Percentiles rank a stretch among this genome's conserved stretches.
Evolutionary conservation across 2,113 vertebrate species (phyloP).

Genomic region (Pantherophis guttatus): DNA sequence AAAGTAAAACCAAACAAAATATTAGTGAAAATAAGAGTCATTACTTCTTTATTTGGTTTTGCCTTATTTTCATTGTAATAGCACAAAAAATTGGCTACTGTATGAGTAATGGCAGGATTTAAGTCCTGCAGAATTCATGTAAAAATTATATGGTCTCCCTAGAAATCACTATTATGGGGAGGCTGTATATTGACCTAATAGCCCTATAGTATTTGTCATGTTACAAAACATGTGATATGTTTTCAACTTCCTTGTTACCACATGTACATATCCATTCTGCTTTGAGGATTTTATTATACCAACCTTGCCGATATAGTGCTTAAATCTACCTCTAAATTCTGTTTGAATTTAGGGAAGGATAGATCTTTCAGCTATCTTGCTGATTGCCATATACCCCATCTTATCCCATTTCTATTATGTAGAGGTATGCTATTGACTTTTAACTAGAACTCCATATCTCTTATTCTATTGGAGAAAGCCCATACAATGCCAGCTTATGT

Average conservation of each 20-base stretch:
- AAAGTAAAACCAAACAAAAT: background rate
- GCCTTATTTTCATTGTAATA: background rate
- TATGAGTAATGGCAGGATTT: background rate
- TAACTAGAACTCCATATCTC: background rate
- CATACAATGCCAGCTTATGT: background rate
- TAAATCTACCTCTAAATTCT: background rate
- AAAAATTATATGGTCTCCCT: background rate
- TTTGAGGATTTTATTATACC: background rate
- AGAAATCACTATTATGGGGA: background rate
- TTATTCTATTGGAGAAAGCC: background rate
- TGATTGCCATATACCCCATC: background rate
- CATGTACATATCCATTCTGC: background rate
- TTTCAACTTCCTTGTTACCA: background rate
- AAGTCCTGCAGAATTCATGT: background rate
- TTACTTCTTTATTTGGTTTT: background rate
- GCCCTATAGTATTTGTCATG: background rate
- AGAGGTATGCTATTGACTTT: background rate
- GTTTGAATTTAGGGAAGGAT: background rate
- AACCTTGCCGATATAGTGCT: background rate
- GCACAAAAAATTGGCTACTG: background rate
- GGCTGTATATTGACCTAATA: background rate
- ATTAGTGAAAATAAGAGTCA: background rate
- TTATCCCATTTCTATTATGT: background rate
- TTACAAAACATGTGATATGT: background rate
- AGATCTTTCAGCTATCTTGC: background rate